Evolutionary conservation across 53 echinoderm and acorn worm species (phyloP).

Genomic region (Zoroaster sp.): DNA sequence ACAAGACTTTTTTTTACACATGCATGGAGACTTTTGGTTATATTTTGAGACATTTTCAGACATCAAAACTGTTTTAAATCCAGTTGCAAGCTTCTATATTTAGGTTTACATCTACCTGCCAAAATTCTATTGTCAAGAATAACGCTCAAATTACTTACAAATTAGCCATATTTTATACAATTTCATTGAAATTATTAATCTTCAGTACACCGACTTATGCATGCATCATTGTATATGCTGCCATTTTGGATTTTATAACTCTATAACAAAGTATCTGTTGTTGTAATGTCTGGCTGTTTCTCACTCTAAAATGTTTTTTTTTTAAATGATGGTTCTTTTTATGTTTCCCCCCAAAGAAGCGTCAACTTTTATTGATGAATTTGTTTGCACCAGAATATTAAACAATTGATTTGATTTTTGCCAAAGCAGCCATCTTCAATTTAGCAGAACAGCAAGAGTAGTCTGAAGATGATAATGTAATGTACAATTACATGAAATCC

Average conservation of each 20-base stretch:
- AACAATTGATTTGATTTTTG: too few relatives aligned
- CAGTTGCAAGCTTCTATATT: background rate
- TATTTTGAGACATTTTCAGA: background rate
- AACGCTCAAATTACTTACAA: conserved; percentile 23
- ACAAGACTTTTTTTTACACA: conserved; percentile 2
- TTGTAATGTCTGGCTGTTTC: background rate
- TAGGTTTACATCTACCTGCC: background rate
- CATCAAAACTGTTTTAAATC: background rate
- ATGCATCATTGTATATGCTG: background rate
- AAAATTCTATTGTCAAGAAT: background rate
- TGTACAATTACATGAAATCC: background rate
- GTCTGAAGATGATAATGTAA: background rate
- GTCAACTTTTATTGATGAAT: too few relatives aligned
- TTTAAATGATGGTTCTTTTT: background rate
- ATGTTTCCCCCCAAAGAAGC: too few relatives aligned
- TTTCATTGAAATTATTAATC: background rate
- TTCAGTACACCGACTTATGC: background rate
- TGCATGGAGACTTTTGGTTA: conserved; percentile 3
- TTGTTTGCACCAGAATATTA: too few relatives aligned
- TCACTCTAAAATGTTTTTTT: too few relatives aligned
- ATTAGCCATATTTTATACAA: conserved; percentile 2
- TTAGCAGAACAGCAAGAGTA: background rate
- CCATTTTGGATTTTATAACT: background rate
- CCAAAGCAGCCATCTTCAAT: background rate
- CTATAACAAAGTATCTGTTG: too few relatives aligned